Conservation (phyloP, 92 coral and sea anemone genomes). For the Epizoanthus ramosus region DNA sequence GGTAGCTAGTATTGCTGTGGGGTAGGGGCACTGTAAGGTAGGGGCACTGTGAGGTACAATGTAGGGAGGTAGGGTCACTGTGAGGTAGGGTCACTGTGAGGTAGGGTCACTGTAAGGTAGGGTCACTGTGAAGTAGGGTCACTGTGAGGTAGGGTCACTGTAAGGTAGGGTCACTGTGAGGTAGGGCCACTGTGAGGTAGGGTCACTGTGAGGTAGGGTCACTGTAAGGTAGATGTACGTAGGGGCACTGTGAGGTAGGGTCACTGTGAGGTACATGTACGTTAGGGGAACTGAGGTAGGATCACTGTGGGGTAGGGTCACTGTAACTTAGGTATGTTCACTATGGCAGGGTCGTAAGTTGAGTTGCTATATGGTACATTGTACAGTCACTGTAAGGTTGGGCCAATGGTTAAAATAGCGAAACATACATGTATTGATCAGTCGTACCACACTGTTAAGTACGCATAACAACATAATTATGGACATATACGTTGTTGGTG, state of each 20-base stretch:
- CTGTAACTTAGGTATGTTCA: too few species aligned
- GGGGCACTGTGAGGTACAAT: slow-evolving; percentile 10
- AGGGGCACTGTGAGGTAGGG: background rate
- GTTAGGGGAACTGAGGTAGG: slow-evolving; percentile 70
- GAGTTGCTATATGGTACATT: too few species aligned
- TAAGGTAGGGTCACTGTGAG: background rate
- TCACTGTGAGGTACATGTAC: background rate
- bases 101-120: slow-evolving; percentile 64
- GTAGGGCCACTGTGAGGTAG: too few species aligned
- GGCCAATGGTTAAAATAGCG: too few species aligned
- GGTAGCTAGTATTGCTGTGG: background rate
- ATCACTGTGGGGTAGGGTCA: background rate
- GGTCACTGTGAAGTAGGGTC: background rate
- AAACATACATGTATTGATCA: too few species aligned
- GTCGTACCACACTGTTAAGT: too few species aligned
- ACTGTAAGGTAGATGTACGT: background rate
- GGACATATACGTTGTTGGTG: too few species aligned
- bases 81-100: background rate
- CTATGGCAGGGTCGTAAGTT: too few species aligned
- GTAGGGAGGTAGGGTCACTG: slow-evolving; percentile 69
- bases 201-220: slow-evolving; percentile 35
- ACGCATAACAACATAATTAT: too few species aligned
- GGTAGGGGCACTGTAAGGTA: too few species aligned
- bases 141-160: slow-evolving; percentile 62
- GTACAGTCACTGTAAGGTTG: too few species aligned